Evolutionary conservation across 2,888 invertebrate species (phyloP).

Genomic region (Priocnemis perturbator): DNA sequence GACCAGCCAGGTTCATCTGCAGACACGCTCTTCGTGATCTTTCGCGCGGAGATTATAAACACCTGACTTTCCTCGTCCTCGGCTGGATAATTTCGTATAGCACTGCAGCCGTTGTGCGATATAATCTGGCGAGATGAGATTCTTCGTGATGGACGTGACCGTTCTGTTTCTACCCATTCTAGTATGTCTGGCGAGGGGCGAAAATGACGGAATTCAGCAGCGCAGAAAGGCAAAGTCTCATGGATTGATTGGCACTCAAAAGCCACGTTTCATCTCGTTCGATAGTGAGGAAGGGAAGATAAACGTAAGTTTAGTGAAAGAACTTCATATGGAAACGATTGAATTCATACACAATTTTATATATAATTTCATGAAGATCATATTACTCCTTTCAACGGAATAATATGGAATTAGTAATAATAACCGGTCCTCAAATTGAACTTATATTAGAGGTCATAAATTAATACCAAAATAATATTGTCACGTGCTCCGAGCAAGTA

Average conservation of each 20-base stretch:
- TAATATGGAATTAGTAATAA: not conserved
- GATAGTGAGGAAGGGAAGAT: conserved; percentile 78
- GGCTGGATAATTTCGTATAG: too few species aligned
- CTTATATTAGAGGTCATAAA: not conserved
- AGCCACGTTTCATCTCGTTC: conserved; percentile 78
- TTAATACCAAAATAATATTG: not conserved
- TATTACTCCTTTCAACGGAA: conserved; percentile 13
- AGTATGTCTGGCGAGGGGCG: not conserved
- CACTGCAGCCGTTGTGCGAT: not conserved
- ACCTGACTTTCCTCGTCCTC: too few species aligned
- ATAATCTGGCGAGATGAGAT: conserved; percentile 9
- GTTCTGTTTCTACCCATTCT: not conserved
- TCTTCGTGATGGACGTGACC: not conserved
- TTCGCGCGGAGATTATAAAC: too few species aligned
- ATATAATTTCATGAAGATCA: not conserved
- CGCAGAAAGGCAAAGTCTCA: conserved; percentile 4
- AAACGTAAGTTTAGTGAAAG: conserved; percentile 75
- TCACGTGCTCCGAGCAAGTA: too few species aligned
- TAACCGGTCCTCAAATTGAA: not conserved
- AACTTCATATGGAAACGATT: too few species aligned
- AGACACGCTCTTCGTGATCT: too few species aligned
- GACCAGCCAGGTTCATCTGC: too few species aligned
- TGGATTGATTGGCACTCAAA: conserved; percentile 27
- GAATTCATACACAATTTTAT: too few species aligned
- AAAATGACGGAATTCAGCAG: conserved; percentile 7